Evolutionary conservation across 1,140 invertebrate genomes (phyloP).

Genomic region (Goniozus legneri): DNA sequence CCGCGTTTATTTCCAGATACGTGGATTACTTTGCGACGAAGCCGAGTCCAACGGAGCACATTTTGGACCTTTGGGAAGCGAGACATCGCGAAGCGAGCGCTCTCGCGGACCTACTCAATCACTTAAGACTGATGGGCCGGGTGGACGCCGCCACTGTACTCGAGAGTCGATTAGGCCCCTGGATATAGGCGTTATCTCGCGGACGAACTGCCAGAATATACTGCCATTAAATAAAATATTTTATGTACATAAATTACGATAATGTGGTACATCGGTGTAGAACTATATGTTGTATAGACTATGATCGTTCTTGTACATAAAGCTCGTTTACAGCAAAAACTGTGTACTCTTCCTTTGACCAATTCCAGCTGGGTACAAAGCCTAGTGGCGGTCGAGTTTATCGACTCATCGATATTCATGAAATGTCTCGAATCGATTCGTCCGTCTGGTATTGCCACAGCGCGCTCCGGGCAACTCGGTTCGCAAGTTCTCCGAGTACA

Average conservation of each 20-base stretch:
- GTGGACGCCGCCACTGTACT: slow-evolving; percentile 85
- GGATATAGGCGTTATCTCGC: slow-evolving; percentile 45
- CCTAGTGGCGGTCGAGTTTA: no score
- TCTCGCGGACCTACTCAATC: slow-evolving; percentile 81
- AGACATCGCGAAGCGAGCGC: slow-evolving; percentile 82
- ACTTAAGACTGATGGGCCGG: slow-evolving; percentile 88
- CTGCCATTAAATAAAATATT: slow-evolving; percentile 5
- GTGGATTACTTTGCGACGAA: slow-evolving; percentile 96
- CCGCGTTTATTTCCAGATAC: slow-evolving; percentile 63
- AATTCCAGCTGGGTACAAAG: no score
- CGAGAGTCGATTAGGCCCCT: slow-evolving; percentile 82
- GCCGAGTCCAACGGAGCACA: slow-evolving; percentile 90
- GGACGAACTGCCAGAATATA: not conserved
- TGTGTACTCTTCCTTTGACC: not conserved
- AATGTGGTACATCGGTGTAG: slow-evolving; percentile 19
- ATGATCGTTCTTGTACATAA: slow-evolving; percentile 30
- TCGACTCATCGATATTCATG: no score
- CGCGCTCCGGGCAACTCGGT: no score
- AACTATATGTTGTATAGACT: slow-evolving; percentile 22
- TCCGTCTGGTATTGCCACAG: no score
- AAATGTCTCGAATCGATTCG: no score
- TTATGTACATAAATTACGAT: slow-evolving; percentile 2
- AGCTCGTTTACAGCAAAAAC: slow-evolving; percentile 28
- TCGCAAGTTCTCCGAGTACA: no score
- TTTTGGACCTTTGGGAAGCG: slow-evolving; percentile 94